Conservation (phyloP, 1,140 invertebrate species). For the Tribolium castaneum region DNA sequence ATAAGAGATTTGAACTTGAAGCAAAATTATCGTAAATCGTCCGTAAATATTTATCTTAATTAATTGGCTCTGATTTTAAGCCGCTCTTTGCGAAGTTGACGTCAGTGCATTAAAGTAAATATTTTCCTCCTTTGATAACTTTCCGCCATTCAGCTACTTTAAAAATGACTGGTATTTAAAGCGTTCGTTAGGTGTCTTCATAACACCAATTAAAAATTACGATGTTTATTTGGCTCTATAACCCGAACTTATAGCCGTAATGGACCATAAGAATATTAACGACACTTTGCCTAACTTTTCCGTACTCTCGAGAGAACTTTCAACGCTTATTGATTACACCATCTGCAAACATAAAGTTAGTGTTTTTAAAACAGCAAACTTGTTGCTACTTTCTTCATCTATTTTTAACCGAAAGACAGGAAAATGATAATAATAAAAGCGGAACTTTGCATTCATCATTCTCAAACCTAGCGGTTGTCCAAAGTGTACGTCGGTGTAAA, state of each 20-base stretch:
- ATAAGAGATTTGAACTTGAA: not conserved
- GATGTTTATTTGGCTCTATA: slow-evolving; percentile 15
- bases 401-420: slow-evolving; percentile 1
- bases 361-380: not conserved
- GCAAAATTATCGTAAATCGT: not conserved
- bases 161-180: not conserved
- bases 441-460: slow-evolving; percentile 30
- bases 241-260: slow-evolving; percentile 20
- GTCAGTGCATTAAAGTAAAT: slow-evolving; percentile 14
- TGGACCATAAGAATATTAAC: slow-evolving; percentile 30
- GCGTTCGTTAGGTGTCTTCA: not conserved
- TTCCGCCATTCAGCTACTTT: not conserved
- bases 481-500: slow-evolving; percentile 29
- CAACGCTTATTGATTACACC: slow-evolving; percentile 14
- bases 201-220: slow-evolving; percentile 21
- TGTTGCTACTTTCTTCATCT: not conserved
- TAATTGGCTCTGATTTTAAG: not conserved
- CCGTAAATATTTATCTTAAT: not conserved
- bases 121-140: not conserved
- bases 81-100: not conserved
- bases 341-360: slow-evolving; percentile 9
- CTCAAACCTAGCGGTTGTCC: slow-evolving; percentile 9
- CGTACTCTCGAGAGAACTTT: slow-evolving; percentile 9
- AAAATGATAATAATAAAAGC: slow-evolving; percentile 9
- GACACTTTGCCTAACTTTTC: slow-evolving; percentile 21